phyloP scores from a whole-genome alignment of 1,140 invertebrate species.

The Drosophila nebulosa region DNA sequence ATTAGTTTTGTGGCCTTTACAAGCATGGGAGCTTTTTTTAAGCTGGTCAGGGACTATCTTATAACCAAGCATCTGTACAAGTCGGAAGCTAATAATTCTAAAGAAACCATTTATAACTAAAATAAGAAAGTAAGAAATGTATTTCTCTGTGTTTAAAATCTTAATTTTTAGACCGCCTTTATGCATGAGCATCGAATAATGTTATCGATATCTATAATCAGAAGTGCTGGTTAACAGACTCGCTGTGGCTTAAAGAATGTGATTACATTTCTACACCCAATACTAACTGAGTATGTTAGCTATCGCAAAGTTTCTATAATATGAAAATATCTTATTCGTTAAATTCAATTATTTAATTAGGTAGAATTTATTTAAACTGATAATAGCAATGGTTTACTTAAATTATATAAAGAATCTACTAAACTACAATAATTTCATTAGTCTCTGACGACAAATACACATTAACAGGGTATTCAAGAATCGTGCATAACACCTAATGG shows the following conservation, averaged over 20 bases:
- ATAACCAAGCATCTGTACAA: constrained; percentile 91
- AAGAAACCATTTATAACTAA: not conserved
- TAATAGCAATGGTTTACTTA: no score
- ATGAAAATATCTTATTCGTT: no score
- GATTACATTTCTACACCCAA: not conserved
- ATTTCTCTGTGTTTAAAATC: not conserved
- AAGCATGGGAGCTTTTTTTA: constrained; percentile 96
- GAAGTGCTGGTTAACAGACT: not conserved
- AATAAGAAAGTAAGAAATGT: not conserved
- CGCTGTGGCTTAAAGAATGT: no score
- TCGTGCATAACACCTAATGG: not conserved
- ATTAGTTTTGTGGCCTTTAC: constrained; percentile 91
- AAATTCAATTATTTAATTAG: no score
- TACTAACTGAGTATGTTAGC: no score
- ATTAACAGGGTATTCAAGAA: not conserved
- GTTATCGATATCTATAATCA: not conserved
- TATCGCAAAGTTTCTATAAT: no score
- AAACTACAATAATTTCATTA: no score
- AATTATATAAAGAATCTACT: no score
- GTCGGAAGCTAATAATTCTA: constrained; percentile 85
- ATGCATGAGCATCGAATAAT: not conserved
- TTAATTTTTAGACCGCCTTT: not conserved
- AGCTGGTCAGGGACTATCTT: constrained; percentile 92
- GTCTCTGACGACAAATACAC: not conserved
- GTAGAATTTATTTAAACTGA: no score